Base-by-base conservation (phyloP, 2,888 invertebrate genomes). In the Trisateles emortualis region DNA sequence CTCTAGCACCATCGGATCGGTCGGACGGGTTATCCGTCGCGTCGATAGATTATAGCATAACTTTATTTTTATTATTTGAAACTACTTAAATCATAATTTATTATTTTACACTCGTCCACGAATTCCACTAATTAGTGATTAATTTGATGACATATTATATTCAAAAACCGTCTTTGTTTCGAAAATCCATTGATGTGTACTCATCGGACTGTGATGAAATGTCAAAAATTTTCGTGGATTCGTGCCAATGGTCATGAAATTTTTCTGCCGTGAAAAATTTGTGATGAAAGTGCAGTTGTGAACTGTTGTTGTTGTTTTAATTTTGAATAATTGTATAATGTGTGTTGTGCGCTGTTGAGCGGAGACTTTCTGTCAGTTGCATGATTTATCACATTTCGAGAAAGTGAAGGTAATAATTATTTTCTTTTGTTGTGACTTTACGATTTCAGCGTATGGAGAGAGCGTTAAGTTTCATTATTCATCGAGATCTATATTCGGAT, bases 201-300 rank as follows among this genome's bases (percentile, higher is more conserved):
- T 74, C 68, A 76, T 76, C 78, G 73, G 72, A 72, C 72, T 81
- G 81, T 82, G 76, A 84, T 86, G 87, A 88, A 88, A 89, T 84
- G 92, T 92, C 92, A 92, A 86, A 69, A 88, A 81, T 86, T 87
- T 87, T 84, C 79, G 85, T 90, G 87, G 87, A 88, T 78, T 83
- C 60, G 78, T 88, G 90, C 88, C 87, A 90, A 84, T 87, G 80
- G 78, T 80, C 68, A 74, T 80, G 78, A 81, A 83, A 79, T 79
- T 81, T 81, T 83, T 76, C 73, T 78, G 72, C 62, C 65, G 77
- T 81, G 81, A 81, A 83, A 84, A 83, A 69, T 68, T 74, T 78
- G 81, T 81, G 81, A 81, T 85, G 78, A 72, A 72, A 67, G 72
- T 71, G 74, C 64, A 57, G 57, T 74, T 72, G 63, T 73, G 79